These are phyloP conservation scores for Rhynchonycteris naso DNA, from an alignment of 2,797 vertebrate species.

Conservation along the genomic window DNA sequence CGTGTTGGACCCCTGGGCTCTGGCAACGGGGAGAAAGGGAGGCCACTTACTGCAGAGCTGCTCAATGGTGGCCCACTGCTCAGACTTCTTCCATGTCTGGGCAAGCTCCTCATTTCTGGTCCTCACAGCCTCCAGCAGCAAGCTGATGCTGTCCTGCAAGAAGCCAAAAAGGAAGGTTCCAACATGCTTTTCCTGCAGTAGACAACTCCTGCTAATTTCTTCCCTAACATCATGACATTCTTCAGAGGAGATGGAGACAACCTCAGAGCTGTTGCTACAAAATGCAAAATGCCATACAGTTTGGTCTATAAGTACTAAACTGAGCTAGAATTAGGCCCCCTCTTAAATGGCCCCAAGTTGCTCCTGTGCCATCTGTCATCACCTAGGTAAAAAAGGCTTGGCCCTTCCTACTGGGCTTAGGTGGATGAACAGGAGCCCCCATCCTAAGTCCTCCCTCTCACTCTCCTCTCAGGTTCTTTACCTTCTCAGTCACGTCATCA, in stretches of 20 bases:
- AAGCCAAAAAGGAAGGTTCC: neutral
- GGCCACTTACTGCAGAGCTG: constrained; percentile 96
- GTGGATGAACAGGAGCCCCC: accelerated
- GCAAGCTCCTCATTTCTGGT: constrained; percentile 97
- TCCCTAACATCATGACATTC: neutral
- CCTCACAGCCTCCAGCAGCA: constrained; percentile 96
- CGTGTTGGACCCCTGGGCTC: no score
- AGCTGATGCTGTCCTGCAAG: constrained; percentile 95
- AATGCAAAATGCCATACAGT: neutral
- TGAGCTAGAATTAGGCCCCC: neutral
- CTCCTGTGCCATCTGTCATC: neutral
- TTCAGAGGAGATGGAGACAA: neutral
- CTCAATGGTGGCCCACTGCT: constrained; percentile 99
- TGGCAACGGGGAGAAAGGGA: neutral
- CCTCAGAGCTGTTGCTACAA: neutral
- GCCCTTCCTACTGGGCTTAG: neutral
- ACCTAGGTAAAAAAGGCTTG: neutral
- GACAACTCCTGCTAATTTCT: neutral
- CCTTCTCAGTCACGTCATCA: neutral
- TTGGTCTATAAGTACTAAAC: neutral
- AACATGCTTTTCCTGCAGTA: neutral
- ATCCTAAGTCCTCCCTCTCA: neutral
- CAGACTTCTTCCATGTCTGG: constrained; percentile 98
- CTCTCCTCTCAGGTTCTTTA: neutral
- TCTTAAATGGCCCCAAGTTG: neutral